Conservation (phyloP, 2,113 vertebrate genomes). For the Mungos mungo region DNA sequence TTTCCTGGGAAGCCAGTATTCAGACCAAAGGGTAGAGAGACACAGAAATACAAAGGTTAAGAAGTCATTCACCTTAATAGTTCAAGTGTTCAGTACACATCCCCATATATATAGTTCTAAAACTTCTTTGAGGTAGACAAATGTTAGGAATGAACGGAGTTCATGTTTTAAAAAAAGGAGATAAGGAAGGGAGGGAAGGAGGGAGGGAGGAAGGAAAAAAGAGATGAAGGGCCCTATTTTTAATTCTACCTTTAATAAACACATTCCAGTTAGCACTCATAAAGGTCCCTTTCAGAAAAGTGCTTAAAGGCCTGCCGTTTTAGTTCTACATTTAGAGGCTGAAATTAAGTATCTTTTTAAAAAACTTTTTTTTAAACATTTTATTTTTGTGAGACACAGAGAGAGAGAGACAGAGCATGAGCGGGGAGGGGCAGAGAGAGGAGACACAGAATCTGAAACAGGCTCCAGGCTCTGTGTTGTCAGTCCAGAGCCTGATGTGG, state of each 20-base stretch:
- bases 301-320: not conserved
- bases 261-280: not conserved
- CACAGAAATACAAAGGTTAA: not conserved
- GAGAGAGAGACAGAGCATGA: too few relatives aligned
- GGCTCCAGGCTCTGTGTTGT: too few relatives aligned
- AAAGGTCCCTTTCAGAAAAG: not conserved
- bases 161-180: not conserved
- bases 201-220: too few relatives aligned
- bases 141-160: not conserved
- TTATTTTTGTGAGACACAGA: too few relatives aligned
- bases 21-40: not conserved
- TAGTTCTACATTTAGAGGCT: not conserved
- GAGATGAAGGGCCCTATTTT: not conserved
- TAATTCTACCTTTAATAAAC: not conserved
- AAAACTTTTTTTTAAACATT: too few relatives aligned
- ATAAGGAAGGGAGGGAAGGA: not conserved
- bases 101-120: not conserved
- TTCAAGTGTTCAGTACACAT: not conserved
- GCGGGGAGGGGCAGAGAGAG: too few relatives aligned
- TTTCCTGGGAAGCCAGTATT: not conserved
- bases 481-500: too few relatives aligned
- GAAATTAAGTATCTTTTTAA: not conserved
- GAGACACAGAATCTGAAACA: too few relatives aligned
- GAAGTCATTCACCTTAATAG: not conserved
- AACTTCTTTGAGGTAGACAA: constrained; percentile 48